Evolutionary conservation across 2,888 invertebrate species (phyloP).

Genomic region (Diarsia brunnea): DNA sequence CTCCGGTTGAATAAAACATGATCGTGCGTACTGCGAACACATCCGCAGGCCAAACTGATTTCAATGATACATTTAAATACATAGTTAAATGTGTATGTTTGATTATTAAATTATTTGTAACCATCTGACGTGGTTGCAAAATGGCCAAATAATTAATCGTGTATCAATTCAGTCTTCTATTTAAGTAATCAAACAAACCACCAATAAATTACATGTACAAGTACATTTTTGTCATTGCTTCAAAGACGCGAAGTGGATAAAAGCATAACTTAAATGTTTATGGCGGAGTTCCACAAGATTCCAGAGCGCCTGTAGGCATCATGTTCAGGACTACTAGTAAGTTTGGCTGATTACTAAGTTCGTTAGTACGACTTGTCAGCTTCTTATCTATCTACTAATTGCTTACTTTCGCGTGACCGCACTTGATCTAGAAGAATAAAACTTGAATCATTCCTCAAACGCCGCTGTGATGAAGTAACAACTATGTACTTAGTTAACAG

Average conservation of each 20-base stretch:
- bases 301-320: background rate
- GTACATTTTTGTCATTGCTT: background rate
- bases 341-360: constrained; percentile 4
- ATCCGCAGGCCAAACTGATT: constrained; percentile 5
- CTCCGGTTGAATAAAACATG: constrained; percentile 6
- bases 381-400: background rate
- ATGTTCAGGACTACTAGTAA: background rate
- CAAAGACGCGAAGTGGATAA: background rate
- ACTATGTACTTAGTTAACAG: constrained; percentile 1
- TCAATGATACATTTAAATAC: background rate
- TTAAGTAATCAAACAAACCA: background rate
- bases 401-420: background rate
- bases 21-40: background rate
- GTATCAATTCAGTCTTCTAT: background rate
- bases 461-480: background rate
- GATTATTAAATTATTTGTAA: background rate
- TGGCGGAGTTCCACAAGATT: background rate
- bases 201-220: background rate
- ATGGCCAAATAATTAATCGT: background rate
- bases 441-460: background rate
- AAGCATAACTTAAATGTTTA: background rate
- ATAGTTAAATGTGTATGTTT: constrained; percentile 6
- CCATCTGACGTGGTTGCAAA: background rate
- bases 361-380: background rate
- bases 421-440: background rate